Base-by-base conservation (phyloP, 2,113 vertebrate genomes). In the Rostratula benghalensis region DNA sequence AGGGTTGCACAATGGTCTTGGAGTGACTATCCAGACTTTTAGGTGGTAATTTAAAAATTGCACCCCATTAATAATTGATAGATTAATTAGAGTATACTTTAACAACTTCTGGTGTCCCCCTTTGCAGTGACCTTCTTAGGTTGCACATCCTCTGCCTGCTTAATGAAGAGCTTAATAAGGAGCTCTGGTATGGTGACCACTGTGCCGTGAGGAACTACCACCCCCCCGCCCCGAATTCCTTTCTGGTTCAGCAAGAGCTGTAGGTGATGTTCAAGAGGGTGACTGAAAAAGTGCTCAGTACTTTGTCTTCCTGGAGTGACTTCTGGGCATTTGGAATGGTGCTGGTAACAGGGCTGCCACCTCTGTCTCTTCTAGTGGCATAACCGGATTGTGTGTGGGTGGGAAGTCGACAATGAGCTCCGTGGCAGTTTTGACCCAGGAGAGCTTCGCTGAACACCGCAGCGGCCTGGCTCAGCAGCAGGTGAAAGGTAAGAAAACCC, bases 371-470 rank as follows among this genome's bases (percentile, higher is more conserved):
- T 53, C 4, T 92, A 99, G 99, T 99, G 99, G 98, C 98, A 99
- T 98, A 98, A 99, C 99, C 98, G 98, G 99, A 99, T 98, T 98
- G 97, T 97, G 99, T 98, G 98, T 98, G 98, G 98, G 98, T 98
- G 98, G 98, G 98, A 99, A 98, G 98, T 98, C 98, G 97, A 99
- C 98, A 98, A 99, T 99, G 99, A 99, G 99, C 98, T 99, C 99
- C 89, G 99, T 99, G 97, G 99, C 99, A 97, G 99, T 99, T 98
- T 98, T 99, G 98, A 99, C 99, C 97, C 99, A 99, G 97, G 99
- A 99, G 98, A 99, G 98, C 98, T 99, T 99, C 95, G 99, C 99
- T 92, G 99, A 99, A 98, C 99, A 99, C 97, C 99, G 99, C 97
- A 99, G 99, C 91, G 99, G 99, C 95, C 99, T 99, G 96, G 81